phyloP scores from a whole-genome alignment of 2,797 vertebrate species.

The Lepidocolaptes lacrymiger region DNA sequence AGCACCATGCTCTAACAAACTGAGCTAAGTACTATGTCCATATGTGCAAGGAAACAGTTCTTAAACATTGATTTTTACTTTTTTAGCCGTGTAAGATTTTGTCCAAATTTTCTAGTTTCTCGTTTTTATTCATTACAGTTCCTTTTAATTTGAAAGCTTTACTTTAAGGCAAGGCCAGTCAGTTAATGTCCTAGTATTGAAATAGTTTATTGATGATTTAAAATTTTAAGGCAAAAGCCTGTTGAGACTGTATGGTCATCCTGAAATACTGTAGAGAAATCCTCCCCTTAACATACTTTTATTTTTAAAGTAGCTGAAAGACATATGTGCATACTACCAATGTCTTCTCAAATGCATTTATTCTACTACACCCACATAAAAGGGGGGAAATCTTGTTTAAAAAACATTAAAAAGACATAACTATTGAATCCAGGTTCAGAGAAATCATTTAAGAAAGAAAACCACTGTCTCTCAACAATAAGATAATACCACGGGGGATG shows the following conservation, averaged over 20 bases:
- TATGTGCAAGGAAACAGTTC: background rate
- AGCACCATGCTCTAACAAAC: background rate
- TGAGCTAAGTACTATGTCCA: background rate
- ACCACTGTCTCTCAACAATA: background rate
- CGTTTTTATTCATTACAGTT: background rate
- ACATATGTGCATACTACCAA: background rate
- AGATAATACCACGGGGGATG: background rate
- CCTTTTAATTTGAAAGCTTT: background rate
- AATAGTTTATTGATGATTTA: background rate
- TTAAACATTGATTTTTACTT: background rate
- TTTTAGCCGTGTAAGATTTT: background rate
- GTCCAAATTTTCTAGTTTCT: background rate
- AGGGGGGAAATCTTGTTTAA: conserved; percentile 9
- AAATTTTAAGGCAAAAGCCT: background rate
- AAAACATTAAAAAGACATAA: background rate
- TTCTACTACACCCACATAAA: conserved; percentile 2
- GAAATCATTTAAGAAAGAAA: conserved; percentile 8
- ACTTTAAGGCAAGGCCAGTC: background rate
- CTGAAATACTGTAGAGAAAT: background rate
- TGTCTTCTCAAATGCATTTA: background rate
- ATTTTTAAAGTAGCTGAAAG: conserved; percentile 4
- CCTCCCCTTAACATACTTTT: background rate
- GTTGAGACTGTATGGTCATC: background rate
- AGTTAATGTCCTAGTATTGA: background rate
- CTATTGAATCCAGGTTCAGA: background rate